phyloP scores from a whole-genome alignment of 2,113 vertebrate genomes.

The Dissostichus mawsoni region DNA sequence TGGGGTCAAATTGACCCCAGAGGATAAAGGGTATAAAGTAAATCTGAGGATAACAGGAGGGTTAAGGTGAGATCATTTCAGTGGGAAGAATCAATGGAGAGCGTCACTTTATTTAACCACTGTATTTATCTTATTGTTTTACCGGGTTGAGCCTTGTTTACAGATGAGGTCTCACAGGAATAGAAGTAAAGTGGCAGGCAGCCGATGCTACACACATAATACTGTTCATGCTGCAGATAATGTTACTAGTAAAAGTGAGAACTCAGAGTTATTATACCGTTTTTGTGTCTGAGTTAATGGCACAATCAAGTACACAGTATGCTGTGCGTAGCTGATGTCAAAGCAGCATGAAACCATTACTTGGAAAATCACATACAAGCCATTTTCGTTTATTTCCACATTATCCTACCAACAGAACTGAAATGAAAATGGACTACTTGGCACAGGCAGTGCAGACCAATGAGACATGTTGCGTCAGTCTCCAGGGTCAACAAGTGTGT shows the following conservation, averaged over 20 bases:
- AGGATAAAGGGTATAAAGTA: no score
- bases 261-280: neutral
- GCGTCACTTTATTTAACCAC: conserved; percentile 4
- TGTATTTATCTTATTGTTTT: conserved; percentile 14
- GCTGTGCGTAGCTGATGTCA: conserved; percentile 19
- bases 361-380: conserved; percentile 23
- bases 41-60: no score
- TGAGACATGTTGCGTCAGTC: conserved; percentile 23
- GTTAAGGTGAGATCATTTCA: conserved; percentile 33
- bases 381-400: conserved; percentile 28
- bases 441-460: conserved; percentile 5
- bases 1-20: no score
- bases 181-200: neutral
- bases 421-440: conserved; percentile 39
- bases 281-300: conserved; percentile 13
- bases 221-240: neutral
- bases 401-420: conserved; percentile 1
- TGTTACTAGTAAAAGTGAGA: neutral
- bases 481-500: conserved; percentile 25
- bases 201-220: neutral
- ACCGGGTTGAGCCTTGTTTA: neutral
- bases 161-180: neutral
- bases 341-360: conserved; percentile 27
- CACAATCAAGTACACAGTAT: neutral
- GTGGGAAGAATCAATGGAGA: conserved; percentile 15